A percentile compares a stretch with the other conserved stretches of the same genome.
phyloP scores from a whole-genome alignment of 2,113 vertebrate genomes.

The Trochalopteron elliotii region DNA sequence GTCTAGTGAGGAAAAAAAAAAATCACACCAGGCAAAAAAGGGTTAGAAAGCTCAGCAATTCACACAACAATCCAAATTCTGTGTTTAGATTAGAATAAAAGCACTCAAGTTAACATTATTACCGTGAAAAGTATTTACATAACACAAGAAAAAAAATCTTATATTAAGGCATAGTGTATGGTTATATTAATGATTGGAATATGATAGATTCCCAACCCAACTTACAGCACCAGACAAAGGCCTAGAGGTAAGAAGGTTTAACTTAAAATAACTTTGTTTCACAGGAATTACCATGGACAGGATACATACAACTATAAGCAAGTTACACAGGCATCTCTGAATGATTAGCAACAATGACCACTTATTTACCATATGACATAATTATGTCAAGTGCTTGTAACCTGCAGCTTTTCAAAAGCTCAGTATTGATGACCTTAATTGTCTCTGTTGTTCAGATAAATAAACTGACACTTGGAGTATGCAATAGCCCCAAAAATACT shows the following conservation, averaged over 20 bases:
- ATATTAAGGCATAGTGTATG: background rate
- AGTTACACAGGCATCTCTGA: background rate
- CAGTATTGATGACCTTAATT: background rate
- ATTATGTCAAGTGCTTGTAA: background rate
- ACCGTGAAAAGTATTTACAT: background rate
- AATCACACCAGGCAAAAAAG: fast-evolving
- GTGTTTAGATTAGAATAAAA: background rate
- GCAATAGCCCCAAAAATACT: background rate
- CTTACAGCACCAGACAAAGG: background rate
- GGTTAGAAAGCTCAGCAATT: background rate
- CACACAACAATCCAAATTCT: background rate
- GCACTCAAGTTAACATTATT: background rate
- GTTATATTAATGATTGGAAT: background rate
- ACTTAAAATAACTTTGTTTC: background rate
- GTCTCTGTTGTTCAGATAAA: background rate
- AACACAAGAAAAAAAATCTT: background rate
- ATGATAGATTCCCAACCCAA: background rate
- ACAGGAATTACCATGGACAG: background rate
- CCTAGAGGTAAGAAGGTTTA: background rate
- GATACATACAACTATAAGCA: background rate
- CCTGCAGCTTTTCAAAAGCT: background rate
- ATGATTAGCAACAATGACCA: background rate
- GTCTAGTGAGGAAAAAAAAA: background rate
- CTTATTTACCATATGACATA: background rate
- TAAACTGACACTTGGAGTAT: background rate